Conservation (phyloP, 2,113 vertebrate species). For the Cnemophilus loriae region DNA sequence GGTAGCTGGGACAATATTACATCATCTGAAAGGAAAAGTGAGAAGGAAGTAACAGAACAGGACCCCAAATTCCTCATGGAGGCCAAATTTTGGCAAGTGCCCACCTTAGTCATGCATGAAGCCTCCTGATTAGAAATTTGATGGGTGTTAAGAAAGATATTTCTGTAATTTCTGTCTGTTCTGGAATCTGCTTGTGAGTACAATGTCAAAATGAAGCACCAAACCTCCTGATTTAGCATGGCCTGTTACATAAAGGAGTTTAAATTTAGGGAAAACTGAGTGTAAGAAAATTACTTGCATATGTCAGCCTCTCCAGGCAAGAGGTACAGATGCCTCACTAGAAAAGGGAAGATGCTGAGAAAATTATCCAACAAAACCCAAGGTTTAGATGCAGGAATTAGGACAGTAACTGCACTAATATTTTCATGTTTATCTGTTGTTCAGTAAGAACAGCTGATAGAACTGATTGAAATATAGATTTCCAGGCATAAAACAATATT, state of each 20-base stretch:
- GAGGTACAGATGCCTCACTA: not conserved
- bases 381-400: not conserved
- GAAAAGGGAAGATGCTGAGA: not conserved
- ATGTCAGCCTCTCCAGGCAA: not conserved
- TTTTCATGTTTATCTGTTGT: not conserved
- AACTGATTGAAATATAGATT: not conserved
- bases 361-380: not conserved
- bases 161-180: not conserved
- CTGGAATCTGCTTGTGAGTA: not conserved
- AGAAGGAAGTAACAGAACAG: not conserved
- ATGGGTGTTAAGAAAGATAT: not conserved
- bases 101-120: not conserved
- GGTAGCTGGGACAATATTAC: not conserved
- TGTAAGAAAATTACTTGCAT: not conserved
- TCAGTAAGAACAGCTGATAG: not conserved
- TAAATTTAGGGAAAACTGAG: not conserved
- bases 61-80: not conserved
- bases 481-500: not conserved
- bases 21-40: not conserved
- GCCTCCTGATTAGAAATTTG: not conserved
- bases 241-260: not conserved
- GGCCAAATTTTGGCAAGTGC: not conserved
- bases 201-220: not conserved
- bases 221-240: not conserved
- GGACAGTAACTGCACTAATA: not conserved